phyloP scores from a whole-genome alignment of 92 coral and sea anemone species.

The Umimayanthus chanpuru region DNA sequence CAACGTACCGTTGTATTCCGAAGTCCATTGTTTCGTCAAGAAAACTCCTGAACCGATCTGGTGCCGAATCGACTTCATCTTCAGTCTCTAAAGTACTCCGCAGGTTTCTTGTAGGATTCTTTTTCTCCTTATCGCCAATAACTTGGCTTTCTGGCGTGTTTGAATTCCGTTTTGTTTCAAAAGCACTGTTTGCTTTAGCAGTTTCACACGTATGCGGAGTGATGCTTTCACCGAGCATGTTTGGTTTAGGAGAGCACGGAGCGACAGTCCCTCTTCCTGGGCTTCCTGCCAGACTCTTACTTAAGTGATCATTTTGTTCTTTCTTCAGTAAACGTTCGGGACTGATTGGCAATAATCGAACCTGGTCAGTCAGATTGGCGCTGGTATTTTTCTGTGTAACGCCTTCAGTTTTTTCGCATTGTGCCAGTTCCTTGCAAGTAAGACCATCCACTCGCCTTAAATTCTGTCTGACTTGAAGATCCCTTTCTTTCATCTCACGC shows the following conservation, averaged over 20 bases:
- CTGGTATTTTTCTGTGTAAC: background rate
- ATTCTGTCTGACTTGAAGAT: constrained; percentile 16
- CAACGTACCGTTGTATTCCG: constrained; percentile 75
- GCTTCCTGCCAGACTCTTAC: background rate
- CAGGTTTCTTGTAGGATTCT: background rate
- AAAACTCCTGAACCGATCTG: background rate
- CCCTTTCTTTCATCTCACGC: constrained; percentile 70
- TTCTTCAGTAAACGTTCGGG: background rate
- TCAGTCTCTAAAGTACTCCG: background rate
- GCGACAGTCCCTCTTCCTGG: background rate
- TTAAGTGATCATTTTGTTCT: background rate
- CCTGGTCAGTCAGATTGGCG: background rate
- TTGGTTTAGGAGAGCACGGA: background rate
- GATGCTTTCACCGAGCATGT: background rate
- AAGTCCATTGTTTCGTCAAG: constrained; percentile 7
- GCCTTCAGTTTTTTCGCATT: background rate
- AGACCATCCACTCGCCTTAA: background rate
- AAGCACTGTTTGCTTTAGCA: background rate
- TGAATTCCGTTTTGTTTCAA: background rate
- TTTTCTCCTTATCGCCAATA: background rate
- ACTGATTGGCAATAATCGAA: background rate
- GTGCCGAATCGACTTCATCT: background rate
- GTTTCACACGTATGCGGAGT: background rate
- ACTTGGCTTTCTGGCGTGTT: background rate
- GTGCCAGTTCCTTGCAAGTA: background rate